Base-by-base conservation (phyloP, 2,797 vertebrate genomes). In the Cryptoprocta ferox region DNA sequence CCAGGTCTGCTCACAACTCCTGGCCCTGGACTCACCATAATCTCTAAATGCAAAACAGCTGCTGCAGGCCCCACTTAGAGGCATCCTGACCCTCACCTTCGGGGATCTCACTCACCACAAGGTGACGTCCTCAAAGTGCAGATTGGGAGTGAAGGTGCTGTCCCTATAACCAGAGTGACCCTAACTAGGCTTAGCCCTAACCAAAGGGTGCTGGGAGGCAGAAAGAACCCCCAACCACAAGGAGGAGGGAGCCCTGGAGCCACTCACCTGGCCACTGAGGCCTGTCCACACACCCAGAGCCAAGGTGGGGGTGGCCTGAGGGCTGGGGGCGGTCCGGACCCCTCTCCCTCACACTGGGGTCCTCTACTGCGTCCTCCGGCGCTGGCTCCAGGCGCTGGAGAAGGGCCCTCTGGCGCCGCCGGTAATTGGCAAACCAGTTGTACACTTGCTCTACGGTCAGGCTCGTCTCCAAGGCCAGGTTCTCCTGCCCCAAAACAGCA, bases 381-480 rank as follows among this genome's bases (percentile, higher is more conserved):
- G 50, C 80, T 0, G 70, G 35, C 14, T 32, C n/a, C 1, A 1
- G 0, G 1, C 19, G 48, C 45, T 42, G 91, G 4, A 37, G 37
- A 42, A 45, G 6, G 18, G 65, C 42, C 37, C 97, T 97, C 11
- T 92, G 97, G 24, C 98, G 98, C 14, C 97, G 91, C 11, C 97
- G 98, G 56, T 98, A 98, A 83, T 98, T 99, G 85, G 98, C 98
- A 92, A 99, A 99, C 98, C 98, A 98, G 1, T 98, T 99, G 95
- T 98, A 98, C 78, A 98, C 63, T 91, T 98, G 98, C 65, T 73
- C 48, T 13, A 79, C 82, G 28, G 97, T 97, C 90, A 99, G 89
- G 73, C 97, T 96, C 6, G 79, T 76, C 39, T 97, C 96, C 13
- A 0, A 76, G 73, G 98, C 98, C 96, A 99, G 86, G 6, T 0